Evolutionary conservation across 2,888 invertebrate species (phyloP).

Genomic region (Amblyteles armatorius): DNA sequence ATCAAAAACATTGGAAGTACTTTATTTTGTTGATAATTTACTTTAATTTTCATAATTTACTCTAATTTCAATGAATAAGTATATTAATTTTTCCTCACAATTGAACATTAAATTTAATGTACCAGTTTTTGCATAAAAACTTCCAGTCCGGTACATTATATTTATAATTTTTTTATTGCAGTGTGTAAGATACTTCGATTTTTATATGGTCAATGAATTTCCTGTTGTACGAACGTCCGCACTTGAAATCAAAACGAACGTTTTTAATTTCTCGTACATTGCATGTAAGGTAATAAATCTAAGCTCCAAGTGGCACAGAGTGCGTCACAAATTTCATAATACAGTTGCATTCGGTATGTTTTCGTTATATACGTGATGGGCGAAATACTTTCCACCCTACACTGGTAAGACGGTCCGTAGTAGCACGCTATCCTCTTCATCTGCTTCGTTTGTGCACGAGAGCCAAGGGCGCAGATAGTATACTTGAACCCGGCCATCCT

Average conservation of each 20-base stretch:
- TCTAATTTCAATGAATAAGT: too few relatives aligned
- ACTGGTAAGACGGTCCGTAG: neutral
- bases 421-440: conserved; percentile 13
- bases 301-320: conserved; percentile 22
- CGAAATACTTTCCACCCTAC: neutral
- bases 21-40: neutral
- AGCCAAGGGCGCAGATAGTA: neutral
- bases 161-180: too few relatives aligned
- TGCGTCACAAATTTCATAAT: neutral
- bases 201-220: too few relatives aligned
- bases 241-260: neutral
- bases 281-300: conserved; percentile 54
- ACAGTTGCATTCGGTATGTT: neutral
- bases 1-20: too few relatives aligned
- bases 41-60: too few relatives aligned
- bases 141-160: too few relatives aligned
- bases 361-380: neutral
- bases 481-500: neutral
- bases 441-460: conserved; percentile 7
- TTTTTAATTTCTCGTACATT: conserved; percentile 33
- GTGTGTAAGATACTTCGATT: too few relatives aligned
- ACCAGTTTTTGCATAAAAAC: too few relatives aligned
- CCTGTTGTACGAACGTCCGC: too few relatives aligned
- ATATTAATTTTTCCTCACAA: too few relatives aligned
- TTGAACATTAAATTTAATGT: too few relatives aligned